Evolutionary conservation across 2,797 vertebrate genomes (phyloP), one percentile per base, ranked within the genome.

Genomic region (Gastrophryne carolinensis): DNA sequence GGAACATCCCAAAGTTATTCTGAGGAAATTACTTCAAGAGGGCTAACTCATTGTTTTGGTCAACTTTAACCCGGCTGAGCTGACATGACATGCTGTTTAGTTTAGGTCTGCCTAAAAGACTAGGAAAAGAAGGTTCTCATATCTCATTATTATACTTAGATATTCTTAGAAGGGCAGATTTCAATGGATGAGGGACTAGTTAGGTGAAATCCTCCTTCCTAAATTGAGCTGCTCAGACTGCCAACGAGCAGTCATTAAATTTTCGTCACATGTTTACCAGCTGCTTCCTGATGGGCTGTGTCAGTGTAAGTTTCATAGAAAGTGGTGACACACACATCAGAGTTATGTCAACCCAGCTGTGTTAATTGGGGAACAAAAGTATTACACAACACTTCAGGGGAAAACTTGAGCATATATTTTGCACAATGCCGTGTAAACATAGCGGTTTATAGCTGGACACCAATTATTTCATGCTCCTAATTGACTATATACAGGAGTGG

Each of bases 351-450:
- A 56, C 65, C 50, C 65, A 68, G 65, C 65, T 68, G 65, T 68
- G 65, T 52, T 68, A 68, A 68, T 68, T 68, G 65, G 65, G 50
- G 65, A 68, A 68, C 65, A 68, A 68, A 68, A 39, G 65, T 68
- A 56, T 68, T 68, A 68, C 65, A 24, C 65, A 68, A 68, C 24
- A 68, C 53, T 54, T 68, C 50, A 68, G 24, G 50, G 65, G 65
- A 68, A 68, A 68, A 68, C 34, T 68, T 68, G 65, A 68, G 65
- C 39, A 34, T 52, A 54, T 53, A 67, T 39, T 67, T 54, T 54
- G 53, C 23, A 68, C 50, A 68, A 68, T 68, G 12, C 30, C 3
- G 49, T 37, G 49, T 56, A 54, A 54, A 54, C 24, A 41, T 68
- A 54, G 64, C 32, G 6, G 30, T 37, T 68, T 54, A 39, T 67